Conservation (phyloP, 1,140 invertebrate species). For the Stenopsyche tienmushanensis region DNA sequence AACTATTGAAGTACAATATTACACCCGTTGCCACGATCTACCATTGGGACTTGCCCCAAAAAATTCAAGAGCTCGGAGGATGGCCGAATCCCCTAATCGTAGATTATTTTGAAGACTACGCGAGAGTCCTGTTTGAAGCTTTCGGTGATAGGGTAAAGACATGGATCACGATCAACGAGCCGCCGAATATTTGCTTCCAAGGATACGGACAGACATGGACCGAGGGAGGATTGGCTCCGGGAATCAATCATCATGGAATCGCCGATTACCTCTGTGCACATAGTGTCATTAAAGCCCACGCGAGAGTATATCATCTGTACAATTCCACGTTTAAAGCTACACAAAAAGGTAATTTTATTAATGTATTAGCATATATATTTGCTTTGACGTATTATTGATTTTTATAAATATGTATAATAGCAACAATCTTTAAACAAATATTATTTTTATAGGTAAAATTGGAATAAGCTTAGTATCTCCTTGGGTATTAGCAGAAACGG, state of each 20-base stretch:
- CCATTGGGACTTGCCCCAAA: constrained; percentile 44
- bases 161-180: constrained; percentile 60
- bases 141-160: constrained; percentile 55
- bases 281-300: constrained; percentile 53
- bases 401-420: constrained; percentile 7
- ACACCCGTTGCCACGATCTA: constrained; percentile 50
- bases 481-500: constrained; percentile 53
- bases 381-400: constrained; percentile 2
- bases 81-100: constrained; percentile 43
- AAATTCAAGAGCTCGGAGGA: constrained; percentile 44
- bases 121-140: constrained; percentile 50
- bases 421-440: constrained; percentile 14
- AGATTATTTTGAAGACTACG: constrained; percentile 57
- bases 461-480: constrained; percentile 55
- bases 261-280: constrained; percentile 55
- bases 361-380: constrained; percentile 21
- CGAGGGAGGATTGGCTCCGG: constrained; percentile 44
- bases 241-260: constrained; percentile 47
- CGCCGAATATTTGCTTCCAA: constrained; percentile 48
- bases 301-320: constrained; percentile 43
- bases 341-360: constrained; percentile 41
- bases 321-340: constrained; percentile 45
- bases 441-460: constrained; percentile 50
- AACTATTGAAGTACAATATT: constrained; percentile 52
- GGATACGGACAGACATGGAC: constrained; percentile 53